Evolutionary conservation across 2,888 invertebrate genomes (phyloP), one percentile per base, ranked within the genome.

Genomic region (Congeria kusceri): DNA sequence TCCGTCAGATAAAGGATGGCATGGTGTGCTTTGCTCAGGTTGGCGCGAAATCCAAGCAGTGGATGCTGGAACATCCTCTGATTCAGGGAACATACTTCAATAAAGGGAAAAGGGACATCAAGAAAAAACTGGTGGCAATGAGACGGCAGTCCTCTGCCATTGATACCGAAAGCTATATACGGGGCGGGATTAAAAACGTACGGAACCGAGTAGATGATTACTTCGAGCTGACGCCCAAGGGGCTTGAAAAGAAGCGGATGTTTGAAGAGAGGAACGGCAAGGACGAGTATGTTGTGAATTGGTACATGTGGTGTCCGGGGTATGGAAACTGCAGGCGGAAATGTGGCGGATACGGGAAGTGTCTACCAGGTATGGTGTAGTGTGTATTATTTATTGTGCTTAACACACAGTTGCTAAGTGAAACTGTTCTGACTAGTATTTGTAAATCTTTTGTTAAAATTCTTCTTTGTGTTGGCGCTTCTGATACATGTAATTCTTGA

Each of bases 271-370:
- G 86, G 27, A 68, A 77, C 53, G 72, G 77, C 1, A 71, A 89
- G 46, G 91, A 92, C 78, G 91, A 90, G 73, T 90, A 89, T 80
- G 91, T 89, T 5, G 91, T 92, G 25, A 91, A 90, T 78, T 91
- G 91, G 91, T 91, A 92, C 79, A 77, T 92, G 84, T 92, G 90
- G 89, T 92, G 91, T 77, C 91, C 91, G 15, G 91, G 91, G 11
- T 87, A 86, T 70, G 90, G 91, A 11, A 92, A 92, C 83, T 92
- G 91, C 81, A 77, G 64, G 49, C 59, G 91, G n/a, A 86, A 83
- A 47, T 92, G 91, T 87, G 91, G 91, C 13, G 91, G 89, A 28
- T 89, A 79, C 75, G 91, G 91, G 4, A 76, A 68, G 25, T 92
- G 91, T 83, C 46, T 78, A 7, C 23, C 68, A 78, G 89, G 91